Base-by-base conservation (phyloP, 2,113 vertebrate genomes). In the Otis tarda region DNA sequence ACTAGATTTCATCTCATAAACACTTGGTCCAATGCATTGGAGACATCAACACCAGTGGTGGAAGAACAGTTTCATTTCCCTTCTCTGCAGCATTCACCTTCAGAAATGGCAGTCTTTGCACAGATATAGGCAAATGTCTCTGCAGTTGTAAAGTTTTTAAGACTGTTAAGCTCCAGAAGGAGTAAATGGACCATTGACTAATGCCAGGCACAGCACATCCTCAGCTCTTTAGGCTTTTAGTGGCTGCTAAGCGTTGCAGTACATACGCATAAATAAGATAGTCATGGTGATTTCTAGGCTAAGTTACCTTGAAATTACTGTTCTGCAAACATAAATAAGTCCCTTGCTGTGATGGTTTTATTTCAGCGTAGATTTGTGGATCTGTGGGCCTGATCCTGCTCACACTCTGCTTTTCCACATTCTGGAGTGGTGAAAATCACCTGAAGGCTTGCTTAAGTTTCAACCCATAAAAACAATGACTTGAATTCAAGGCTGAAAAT, bases 271-370 rank as follows among this genome's bases (percentile, higher is more conserved):
- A 89, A 96, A 84, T 84, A 90, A 94, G 94, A 95, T 93, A 92
- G 89, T 90, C 89, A 93, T n/a, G 80, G 95, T 87, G 91, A 87
- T 92, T 95, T 92, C 91, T 78, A 71, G 57, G 53, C 57, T 95
- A 90, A 93, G 13, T 80, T 95, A 94, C 91, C 91, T 85, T 95
- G 90, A 95, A 97, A 95, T 95, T 86, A 73, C 65, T 73, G 69
- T 81, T 95, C 74, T 91, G 41, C 49, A 92, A 87, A 80, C 73
- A 64, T 55, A 80, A 94, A 70, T 83, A 94, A 87, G 64, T 71
- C 81, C 31, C 59, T 89, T 6, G 20, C 63, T 91, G 37, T 31
- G 37, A n/a, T 53, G 31, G 4, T 43, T 96, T 80, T 82, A 68
- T 92, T 95, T 95, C 55, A 35, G 41, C 39, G 33, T 24, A 52